A percentile compares a stretch with the other conserved stretches of the same genome.
Evolutionary conservation across 2,797 vertebrate genomes (phyloP).

Genomic region (Chelon labrosus): DNA sequence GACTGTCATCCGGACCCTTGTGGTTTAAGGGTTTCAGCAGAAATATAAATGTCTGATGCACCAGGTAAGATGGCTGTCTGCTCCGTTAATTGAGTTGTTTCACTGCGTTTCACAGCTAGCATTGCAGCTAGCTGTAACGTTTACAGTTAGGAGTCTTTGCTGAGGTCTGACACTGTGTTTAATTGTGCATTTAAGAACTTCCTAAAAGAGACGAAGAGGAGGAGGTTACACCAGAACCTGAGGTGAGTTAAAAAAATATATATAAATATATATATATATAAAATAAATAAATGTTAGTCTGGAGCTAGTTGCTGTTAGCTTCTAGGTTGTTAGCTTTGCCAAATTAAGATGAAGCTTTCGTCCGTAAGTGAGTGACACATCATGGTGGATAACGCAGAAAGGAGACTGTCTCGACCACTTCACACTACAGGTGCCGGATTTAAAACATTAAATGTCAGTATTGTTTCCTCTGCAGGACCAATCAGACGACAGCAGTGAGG

Average conservation of each 20-base stretch:
- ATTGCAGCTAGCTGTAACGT: too few species aligned
- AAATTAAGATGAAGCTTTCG: background rate
- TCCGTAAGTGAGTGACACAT: background rate
- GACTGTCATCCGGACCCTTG: conserved; percentile 13
- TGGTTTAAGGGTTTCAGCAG: conserved; percentile 27
- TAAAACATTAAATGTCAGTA: too few species aligned
- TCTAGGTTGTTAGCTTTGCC: background rate
- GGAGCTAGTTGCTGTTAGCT: background rate
- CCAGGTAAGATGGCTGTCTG: conserved; percentile 71
- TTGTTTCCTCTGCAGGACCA: conserved; percentile 64
- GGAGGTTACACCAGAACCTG: conserved; percentile 63
- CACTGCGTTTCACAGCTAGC: background rate
- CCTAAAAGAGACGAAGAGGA: conserved; percentile 74
- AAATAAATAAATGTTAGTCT: background rate
- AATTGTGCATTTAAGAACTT: conserved; percentile 60
- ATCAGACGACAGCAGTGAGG: conserved; percentile 86
- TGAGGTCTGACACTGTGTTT: conserved; percentile 4
- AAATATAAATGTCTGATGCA: conserved; percentile 82
- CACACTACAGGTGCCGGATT: too few species aligned
- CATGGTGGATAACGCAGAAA: too few species aligned
- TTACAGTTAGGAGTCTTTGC: background rate
- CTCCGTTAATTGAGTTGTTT: background rate
- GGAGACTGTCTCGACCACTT: too few species aligned
- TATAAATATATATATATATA: too few species aligned
- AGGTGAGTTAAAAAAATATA: conserved; percentile 66